Base-by-base conservation (phyloP, 2,113 vertebrate species). In the Zosterops hypoxanthus region DNA sequence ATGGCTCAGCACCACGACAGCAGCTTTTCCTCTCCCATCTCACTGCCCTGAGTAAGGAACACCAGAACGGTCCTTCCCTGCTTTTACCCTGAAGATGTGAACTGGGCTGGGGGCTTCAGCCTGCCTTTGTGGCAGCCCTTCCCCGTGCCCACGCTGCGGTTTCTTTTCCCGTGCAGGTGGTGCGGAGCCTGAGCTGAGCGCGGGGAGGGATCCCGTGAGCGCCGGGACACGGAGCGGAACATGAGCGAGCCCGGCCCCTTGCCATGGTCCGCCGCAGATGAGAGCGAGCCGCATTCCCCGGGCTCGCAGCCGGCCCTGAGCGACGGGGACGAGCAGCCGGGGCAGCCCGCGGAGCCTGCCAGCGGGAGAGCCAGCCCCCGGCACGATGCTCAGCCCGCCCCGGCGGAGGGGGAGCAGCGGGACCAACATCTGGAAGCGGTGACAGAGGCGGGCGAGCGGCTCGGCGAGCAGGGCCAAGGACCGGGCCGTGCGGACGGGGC, bases 191-290 rank as follows among this genome's bases (percentile, higher is more conserved):
- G 73, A 82, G 86, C 85, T 79, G 90, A 94, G 76, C 8, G 15
- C 11, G 12, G 89, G 60, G 73, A 84, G 82, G 33, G 71, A 88
- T 33, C 73, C 70, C 9, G 0, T 17, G 1, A 78, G 61, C 12
- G 0, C 66, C 5, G 90, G 63, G 61, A 77, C 41, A 26, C 36
- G 1, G 22, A 76, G 46, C 28, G 16, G 94, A 97, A 65, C 22
- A 97, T 97, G 97, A 97, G 93, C 21, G 61, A 92, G 60, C 60
- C 11, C 79, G 57, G 82, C 63, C 86, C 29, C 42, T 13, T 65
- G 6, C 75, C 96, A 11, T 8, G 66, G 2, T 3, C 63, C 2
- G 77, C 41, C 1, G 14, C 56, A 2, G 77, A 57, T 2, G 4
- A 42, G 73, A 3, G 83, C 42, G 90, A 94, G 71, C 90, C 41